These are phyloP conservation scores for Stercorarius parasiticus DNA, from an alignment of 2,113 vertebrate species.

Conservation along the genomic window DNA sequence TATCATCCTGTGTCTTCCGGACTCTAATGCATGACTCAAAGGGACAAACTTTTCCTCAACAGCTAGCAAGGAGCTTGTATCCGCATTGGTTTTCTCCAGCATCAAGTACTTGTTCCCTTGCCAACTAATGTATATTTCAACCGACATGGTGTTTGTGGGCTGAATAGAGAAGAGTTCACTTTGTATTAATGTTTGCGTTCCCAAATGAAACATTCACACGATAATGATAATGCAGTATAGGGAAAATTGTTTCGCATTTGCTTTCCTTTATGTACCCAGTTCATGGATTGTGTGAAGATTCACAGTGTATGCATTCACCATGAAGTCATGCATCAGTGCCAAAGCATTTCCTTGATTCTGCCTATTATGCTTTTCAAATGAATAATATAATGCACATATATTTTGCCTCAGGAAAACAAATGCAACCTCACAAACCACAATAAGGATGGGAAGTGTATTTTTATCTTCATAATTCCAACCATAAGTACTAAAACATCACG, in stretches of 20 bases:
- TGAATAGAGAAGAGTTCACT: neutral
- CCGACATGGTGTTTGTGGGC: neutral
- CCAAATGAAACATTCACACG: neutral
- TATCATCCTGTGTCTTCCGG: neutral
- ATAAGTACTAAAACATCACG: neutral
- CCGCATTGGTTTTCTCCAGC: neutral
- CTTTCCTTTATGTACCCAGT: neutral
- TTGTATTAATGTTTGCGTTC: neutral
- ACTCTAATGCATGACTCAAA: neutral
- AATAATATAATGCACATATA: neutral
- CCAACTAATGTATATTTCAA: neutral
- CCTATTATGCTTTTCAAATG: neutral
- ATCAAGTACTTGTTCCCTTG: neutral
- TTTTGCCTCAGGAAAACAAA: neutral
- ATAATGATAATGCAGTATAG: neutral
- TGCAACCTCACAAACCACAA: neutral
- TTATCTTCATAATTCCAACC: neutral
- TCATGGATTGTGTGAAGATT: neutral
- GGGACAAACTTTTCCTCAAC: neutral
- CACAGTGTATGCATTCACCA: neutral
- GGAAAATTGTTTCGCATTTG: neutral
- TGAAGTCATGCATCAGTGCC: neutral
- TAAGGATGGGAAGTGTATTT: neutral
- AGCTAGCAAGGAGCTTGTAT: neutral
- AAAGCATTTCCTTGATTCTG: neutral